phyloP scores from a whole-genome alignment of 2,888 invertebrate genomes.

The Tenodera sinensis region DNA sequence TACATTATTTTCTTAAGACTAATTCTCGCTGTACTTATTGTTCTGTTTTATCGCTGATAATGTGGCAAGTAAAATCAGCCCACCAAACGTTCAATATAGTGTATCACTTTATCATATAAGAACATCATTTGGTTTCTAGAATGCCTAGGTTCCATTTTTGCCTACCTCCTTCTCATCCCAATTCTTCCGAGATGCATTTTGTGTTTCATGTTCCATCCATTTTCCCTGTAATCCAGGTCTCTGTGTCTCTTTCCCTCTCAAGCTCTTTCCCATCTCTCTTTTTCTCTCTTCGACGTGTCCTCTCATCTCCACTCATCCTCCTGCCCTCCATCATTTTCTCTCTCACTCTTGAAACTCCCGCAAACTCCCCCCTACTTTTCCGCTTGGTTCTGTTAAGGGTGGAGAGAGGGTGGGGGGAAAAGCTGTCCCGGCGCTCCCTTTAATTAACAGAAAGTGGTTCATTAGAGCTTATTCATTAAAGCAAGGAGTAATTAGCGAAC shows the following conservation, averaged over 20 bases:
- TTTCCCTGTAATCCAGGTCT: background rate
- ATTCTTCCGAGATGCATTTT: background rate
- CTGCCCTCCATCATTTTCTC: background rate
- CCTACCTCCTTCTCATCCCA: background rate
- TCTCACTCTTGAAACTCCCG: slow-evolving; percentile 34
- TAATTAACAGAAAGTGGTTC: slow-evolving; percentile 89
- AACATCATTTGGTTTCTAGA: background rate
- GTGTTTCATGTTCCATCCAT: background rate
- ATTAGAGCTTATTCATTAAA: slow-evolving; percentile 88
- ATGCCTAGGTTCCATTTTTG: background rate
- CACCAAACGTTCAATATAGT: background rate
- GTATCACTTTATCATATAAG: background rate
- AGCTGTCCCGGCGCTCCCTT: slow-evolving; percentile 57
- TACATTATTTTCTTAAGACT: no score
- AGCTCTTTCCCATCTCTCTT: background rate
- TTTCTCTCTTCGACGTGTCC: background rate
- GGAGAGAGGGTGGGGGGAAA: slow-evolving; percentile 20
- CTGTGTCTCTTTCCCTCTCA: background rate
- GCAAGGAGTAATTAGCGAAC: slow-evolving; percentile 86
- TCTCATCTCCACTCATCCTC: slow-evolving; percentile 7
- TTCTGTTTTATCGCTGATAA: no score
- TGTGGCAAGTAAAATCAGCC: no score
- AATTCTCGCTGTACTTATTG: no score
- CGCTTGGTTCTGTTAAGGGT: slow-evolving; percentile 44
- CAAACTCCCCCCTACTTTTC: slow-evolving; percentile 38